These are phyloP conservation scores for Pinctada fucata DNA, from an alignment of 2,888 invertebrate genomes.

Conservation along the genomic window DNA sequence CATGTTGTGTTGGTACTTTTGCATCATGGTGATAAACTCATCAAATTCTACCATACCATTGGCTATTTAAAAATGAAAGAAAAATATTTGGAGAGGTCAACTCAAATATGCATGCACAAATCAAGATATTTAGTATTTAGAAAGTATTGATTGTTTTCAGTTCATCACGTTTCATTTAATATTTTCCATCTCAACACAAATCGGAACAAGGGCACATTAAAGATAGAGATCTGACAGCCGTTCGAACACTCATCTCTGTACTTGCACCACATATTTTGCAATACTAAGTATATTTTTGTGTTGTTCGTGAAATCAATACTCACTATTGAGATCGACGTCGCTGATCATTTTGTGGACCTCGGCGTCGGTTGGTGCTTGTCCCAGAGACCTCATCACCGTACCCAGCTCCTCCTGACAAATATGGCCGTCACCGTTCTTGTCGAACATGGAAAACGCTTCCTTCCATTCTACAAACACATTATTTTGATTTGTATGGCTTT, in stretches of 20 bases:
- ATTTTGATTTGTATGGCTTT: background rate
- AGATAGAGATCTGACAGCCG: no score
- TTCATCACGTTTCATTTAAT: no score
- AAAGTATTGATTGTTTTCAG: background rate
- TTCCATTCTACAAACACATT: constrained; percentile 40
- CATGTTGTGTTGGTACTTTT: constrained; percentile 47
- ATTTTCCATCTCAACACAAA: no score
- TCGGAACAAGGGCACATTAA: no score
- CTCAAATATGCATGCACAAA: background rate
- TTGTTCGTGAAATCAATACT: constrained; percentile 9
- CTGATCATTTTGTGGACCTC: constrained; percentile 49
- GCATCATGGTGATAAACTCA: constrained; percentile 58
- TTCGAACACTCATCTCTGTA: no score
- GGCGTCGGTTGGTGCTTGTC: constrained; percentile 48
- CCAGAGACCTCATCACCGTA: constrained; percentile 52
- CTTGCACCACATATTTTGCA: no score
- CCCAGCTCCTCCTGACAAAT: constrained; percentile 51
- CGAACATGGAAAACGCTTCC: constrained; percentile 55
- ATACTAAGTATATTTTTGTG: no score
- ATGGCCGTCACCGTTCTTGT: constrained; percentile 50
- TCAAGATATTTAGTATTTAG: background rate
- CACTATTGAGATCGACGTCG: constrained; percentile 49
- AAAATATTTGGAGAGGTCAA: constrained; percentile 8
- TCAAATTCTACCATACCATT: constrained; percentile 57
- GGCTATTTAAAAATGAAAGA: constrained; percentile 22